These are phyloP conservation scores for Poeciliopsis infans DNA, from an alignment of 2,797 vertebrate genomes.

Conservation along the genomic window DNA sequence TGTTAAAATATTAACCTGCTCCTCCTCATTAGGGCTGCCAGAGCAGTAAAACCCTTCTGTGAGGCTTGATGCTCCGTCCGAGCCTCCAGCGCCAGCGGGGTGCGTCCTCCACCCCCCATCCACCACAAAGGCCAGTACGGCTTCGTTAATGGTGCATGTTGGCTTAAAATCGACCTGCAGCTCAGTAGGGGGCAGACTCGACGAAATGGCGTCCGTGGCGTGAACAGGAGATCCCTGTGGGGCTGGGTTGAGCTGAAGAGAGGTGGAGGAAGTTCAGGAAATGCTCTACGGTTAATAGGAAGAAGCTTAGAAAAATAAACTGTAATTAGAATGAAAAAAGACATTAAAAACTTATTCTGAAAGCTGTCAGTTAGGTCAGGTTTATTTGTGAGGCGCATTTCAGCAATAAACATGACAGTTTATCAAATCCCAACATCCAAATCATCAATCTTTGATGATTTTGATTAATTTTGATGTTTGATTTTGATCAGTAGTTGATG, in stretches of 20 bases:
- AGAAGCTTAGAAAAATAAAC: neutral
- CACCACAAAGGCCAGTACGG: slow-evolving; percentile 65
- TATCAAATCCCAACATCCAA: too few species aligned
- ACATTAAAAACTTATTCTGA: neutral
- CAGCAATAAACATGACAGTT: too few species aligned
- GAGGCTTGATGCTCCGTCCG: slow-evolving; percentile 55
- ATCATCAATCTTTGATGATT: too few species aligned
- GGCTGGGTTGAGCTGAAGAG: slow-evolving; percentile 11
- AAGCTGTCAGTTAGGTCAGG: neutral
- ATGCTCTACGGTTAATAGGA: neutral
- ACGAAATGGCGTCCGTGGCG: slow-evolving; percentile 46
- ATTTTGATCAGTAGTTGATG: too few species aligned
- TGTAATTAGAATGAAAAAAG: too few species aligned
- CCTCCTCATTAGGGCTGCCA: slow-evolving; percentile 71
- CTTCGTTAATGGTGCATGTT: slow-evolving; percentile 66
- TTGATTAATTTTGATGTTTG: too few species aligned
- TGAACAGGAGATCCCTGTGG: slow-evolving; percentile 21
- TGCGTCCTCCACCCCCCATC: slow-evolving; percentile 6
- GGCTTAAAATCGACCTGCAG: slow-evolving; percentile 59
- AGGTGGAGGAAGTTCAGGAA: neutral
- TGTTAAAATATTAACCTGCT: slow-evolving; percentile 82
- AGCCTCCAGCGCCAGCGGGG: slow-evolving; percentile 55
- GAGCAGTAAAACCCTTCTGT: slow-evolving; percentile 67
- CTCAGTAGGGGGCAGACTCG: slow-evolving; percentile 51
- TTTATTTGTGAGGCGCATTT: too few species aligned